phyloP scores from a whole-genome alignment of 37 sponge, comb jelly and placozoan species.

The Beroe forskalii region DNA sequence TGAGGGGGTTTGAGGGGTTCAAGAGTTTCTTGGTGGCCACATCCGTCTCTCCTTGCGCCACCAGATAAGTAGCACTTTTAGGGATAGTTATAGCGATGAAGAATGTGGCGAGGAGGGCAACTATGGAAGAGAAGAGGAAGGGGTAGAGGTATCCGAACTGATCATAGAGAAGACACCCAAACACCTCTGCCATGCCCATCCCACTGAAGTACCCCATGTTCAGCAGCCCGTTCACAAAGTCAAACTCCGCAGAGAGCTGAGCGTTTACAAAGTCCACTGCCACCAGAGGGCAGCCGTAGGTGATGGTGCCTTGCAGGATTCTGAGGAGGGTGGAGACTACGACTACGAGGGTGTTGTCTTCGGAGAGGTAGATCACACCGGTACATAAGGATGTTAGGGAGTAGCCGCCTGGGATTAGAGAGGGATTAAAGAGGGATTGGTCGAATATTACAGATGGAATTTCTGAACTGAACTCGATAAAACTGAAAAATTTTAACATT shows the following conservation, averaged over 20 bases:
- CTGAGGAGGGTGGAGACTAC: background rate
- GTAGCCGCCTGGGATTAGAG: too few species aligned
- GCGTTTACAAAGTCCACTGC: slow-evolving; percentile 41
- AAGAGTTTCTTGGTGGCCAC: too few species aligned
- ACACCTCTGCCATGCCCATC: background rate
- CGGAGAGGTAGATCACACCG: background rate
- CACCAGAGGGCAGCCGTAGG: slow-evolving; percentile 4
- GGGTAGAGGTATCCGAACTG: background rate
- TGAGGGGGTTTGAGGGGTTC: background rate
- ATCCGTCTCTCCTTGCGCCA: background rate
- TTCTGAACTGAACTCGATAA: too few species aligned
- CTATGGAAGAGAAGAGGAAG: background rate
- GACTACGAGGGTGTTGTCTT: background rate
- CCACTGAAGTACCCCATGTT: background rate
- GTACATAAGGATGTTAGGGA: background rate
- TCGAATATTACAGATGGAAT: too few species aligned
- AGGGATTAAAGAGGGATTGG: too few species aligned
- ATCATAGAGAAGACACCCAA: slow-evolving; percentile 42
- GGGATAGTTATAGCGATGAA: background rate
- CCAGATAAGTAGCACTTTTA: background rate
- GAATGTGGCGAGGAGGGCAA: background rate
- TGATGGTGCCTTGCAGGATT: background rate
- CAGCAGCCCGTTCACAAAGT: slow-evolving; percentile 13
- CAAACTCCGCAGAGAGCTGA: background rate
- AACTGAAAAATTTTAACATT: too few species aligned